Evolutionary conservation across 2,797 vertebrate genomes (phyloP).

Genomic region (Hybognathus amarus): DNA sequence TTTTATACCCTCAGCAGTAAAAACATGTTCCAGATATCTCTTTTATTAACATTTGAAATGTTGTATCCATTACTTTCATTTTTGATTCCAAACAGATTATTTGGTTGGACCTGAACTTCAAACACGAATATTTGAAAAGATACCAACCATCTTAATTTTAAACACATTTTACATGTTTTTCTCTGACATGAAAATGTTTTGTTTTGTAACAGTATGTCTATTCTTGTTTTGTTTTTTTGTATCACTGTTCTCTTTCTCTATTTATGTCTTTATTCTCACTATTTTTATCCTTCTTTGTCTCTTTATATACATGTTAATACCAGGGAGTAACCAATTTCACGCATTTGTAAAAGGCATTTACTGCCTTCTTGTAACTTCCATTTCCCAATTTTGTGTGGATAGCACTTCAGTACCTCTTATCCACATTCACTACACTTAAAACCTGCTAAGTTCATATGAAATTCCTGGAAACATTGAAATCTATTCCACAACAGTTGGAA

Average conservation of each 20-base stretch:
- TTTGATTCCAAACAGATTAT: constrained; percentile 55
- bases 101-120: constrained; percentile 48
- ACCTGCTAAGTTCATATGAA: neutral
- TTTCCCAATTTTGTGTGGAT: neutral
- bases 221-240: neutral
- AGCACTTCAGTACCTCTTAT: neutral
- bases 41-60: constrained; percentile 45
- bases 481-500: neutral
- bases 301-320: neutral
- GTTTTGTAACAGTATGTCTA: neutral
- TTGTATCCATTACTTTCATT: constrained; percentile 41
- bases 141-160: constrained; percentile 39
- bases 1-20: constrained; percentile 44
- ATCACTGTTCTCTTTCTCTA: neutral
- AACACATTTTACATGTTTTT: constrained; percentile 5
- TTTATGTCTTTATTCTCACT: neutral
- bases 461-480: neutral
- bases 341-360: neutral
- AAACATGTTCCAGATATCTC: constrained; percentile 45
- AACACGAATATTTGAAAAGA: constrained; percentile 49
- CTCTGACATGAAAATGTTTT: constrained; percentile 11
- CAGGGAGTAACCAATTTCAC: neutral
- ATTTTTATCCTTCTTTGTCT: neutral
- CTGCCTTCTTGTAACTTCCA: neutral
- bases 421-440: neutral